Base-by-base conservation (phyloP, 1,140 invertebrate genomes). In the Hylaeus anthracinus region DNA sequence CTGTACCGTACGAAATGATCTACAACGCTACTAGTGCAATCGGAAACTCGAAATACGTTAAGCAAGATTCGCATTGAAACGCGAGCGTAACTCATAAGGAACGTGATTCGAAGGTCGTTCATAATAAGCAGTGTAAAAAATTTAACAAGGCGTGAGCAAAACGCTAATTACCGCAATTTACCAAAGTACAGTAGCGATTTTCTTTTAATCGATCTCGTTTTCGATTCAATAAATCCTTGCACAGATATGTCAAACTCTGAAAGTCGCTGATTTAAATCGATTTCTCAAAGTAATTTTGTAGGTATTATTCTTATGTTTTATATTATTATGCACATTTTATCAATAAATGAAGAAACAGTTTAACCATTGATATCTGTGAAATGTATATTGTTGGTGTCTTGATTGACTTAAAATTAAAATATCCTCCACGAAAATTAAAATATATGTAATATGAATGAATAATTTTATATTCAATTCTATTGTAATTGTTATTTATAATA, bases 141-240 rank as follows among this genome's bases (percentile, higher is more conserved):
- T 72, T 72, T 53, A 64, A 53, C 37, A 26, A 63, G 75, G 56
- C n/a, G 41, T 37, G 64, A 70, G 65, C 43, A 61, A 69, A 48
- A 69, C 26, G 12, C 4, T 53, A 76, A 76, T 76, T 69, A 26
- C 15, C 55, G 26, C 45, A 12, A 60, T 58, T 60, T 8, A 48
- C 48, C 63, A 55, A 37, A 65, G n/a, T 8, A 12, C 37, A 3
- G 6, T 41, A n/a, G 2, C 9, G 51, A 58, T 71, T 71, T 45
- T 41, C 26, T 10, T 63, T 58, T 14, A 1, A 26, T 51, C 43
- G 43, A 41, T 15, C 37, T 37, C 14, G 48, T 73, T 48, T 6
- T 51, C 56, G 14, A 37, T 14, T 55, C 2, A 2, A 60, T 37
- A 26, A 60, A n/a, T 60, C n/a, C 37, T 26, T 37, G 0, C 5